Conservation (phyloP, 2,888 invertebrate genomes). For the Apotomis capreana region DNA sequence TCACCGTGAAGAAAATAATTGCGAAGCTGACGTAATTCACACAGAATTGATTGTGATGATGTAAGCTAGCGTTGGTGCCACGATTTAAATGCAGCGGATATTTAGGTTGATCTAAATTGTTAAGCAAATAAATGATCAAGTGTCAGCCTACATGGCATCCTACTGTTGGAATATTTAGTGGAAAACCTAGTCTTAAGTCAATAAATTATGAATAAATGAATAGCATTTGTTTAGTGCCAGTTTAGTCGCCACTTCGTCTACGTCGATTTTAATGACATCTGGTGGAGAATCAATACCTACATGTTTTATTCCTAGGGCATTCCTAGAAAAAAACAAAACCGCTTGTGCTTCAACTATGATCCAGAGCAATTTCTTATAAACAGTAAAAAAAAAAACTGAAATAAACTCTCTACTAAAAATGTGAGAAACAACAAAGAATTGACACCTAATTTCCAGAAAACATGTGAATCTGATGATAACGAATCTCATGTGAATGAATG, state of each 20-base stretch:
- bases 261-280: too few relatives aligned
- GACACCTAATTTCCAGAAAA: background rate
- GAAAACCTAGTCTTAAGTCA: constrained; percentile 4
- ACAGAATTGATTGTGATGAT: constrained; percentile 35
- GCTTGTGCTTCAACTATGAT: too few relatives aligned
- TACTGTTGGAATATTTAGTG: constrained; percentile 27
- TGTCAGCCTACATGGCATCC: constrained; percentile 34
- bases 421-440: background rate
- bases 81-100: constrained; percentile 22
- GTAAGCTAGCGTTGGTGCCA: constrained; percentile 36
- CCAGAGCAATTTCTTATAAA: too few relatives aligned
- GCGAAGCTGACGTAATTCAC: constrained; percentile 33
- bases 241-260: background rate
- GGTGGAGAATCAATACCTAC: background rate
- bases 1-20: constrained; percentile 36
- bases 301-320: too few relatives aligned
- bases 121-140: constrained; percentile 27
- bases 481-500: constrained; percentile 4
- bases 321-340: too few relatives aligned
- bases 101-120: constrained; percentile 35
- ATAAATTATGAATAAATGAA: constrained; percentile 6
- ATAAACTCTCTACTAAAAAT: background rate
- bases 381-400: background rate
- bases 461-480: background rate
- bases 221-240: background rate